phyloP scores from a whole-genome alignment of 2,888 invertebrate species.

The Drosophila kanekoi region DNA sequence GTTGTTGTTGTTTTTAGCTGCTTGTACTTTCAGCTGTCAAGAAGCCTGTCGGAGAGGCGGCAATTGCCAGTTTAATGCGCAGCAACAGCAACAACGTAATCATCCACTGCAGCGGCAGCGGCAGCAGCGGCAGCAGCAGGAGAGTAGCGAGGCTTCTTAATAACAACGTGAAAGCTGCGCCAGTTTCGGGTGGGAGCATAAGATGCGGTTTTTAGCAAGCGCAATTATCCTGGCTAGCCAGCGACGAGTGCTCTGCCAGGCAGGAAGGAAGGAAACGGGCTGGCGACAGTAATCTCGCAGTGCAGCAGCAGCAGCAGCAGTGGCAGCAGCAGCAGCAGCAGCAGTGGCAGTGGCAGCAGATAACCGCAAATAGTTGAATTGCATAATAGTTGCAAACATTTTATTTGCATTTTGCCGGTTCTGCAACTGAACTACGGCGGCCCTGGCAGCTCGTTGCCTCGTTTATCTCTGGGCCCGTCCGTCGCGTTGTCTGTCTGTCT shows the following conservation, averaged over 20 bases:
- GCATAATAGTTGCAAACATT: constrained; percentile 69
- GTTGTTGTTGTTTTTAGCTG: constrained; percentile 38
- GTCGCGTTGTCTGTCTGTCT: constrained; percentile 28
- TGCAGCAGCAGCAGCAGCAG: constrained; percentile 12
- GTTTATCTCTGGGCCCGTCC: constrained; percentile 36
- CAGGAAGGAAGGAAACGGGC: constrained; percentile 40
- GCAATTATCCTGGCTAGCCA: constrained; percentile 35
- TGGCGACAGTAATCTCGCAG: constrained; percentile 48
- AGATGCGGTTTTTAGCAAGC: constrained; percentile 42
- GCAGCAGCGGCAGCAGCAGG: constrained; percentile 22
- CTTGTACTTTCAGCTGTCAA: constrained; percentile 30
- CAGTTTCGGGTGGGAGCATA: constrained; percentile 8
- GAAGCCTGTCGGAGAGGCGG: constrained; percentile 37
- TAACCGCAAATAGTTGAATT: constrained; percentile 67
- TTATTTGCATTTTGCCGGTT: constrained; percentile 55
- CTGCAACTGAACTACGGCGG: constrained; percentile 4
- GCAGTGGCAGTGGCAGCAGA: constrained; percentile 32
- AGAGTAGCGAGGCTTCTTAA: constrained; percentile 17
- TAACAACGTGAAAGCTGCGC: constrained; percentile 21
- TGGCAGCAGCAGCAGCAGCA: constrained; percentile 6
- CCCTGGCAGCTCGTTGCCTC: constrained; percentile 16
- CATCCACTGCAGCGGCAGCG: constrained; percentile 35
- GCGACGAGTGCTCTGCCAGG: constrained; percentile 14
- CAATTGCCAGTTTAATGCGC: constrained; percentile 60
- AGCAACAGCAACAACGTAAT: constrained; percentile 30